These are phyloP conservation scores for Todiramphus chloris DNA, from an alignment of 2,113 vertebrate species.

Conservation along the genomic window DNA sequence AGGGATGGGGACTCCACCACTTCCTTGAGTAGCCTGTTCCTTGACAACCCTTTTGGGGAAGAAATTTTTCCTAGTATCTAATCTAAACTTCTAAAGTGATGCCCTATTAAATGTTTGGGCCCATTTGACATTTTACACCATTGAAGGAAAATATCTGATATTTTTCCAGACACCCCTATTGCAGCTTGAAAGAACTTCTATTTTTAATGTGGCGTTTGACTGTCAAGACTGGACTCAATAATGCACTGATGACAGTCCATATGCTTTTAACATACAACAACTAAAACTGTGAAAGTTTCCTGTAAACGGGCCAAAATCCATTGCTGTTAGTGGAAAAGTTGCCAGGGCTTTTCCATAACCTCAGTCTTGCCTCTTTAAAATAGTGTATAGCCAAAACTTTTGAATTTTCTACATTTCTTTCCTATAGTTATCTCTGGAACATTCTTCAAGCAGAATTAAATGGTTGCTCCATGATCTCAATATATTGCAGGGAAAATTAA, in stretches of 20 bases:
- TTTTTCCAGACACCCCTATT: neutral
- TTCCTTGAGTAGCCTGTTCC: too few relatives aligned
- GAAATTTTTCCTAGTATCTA: too few relatives aligned
- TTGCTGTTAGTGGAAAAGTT: neutral
- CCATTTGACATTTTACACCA: neutral
- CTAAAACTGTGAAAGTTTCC: neutral
- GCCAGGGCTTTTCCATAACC: neutral
- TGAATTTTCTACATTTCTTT: neutral
- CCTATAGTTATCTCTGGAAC: neutral
- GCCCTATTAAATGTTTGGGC: neutral
- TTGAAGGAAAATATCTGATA: neutral
- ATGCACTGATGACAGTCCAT: neutral
- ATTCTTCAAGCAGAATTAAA: neutral
- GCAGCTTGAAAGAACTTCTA: neutral
- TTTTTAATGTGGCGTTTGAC: neutral
- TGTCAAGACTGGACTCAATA: neutral
- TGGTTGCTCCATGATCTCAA: neutral
- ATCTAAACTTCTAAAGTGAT: neutral
- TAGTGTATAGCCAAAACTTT: neutral
- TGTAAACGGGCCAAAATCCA: neutral
- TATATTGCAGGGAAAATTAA: conserved; percentile 40
- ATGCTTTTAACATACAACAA: neutral
- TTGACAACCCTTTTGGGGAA: too few relatives aligned
- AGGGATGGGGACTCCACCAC: too few relatives aligned
- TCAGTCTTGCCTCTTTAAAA: neutral